These are phyloP conservation scores for Oreochromis mossambicus DNA, from an alignment of 2,797 vertebrate species.

Conservation along the genomic window DNA sequence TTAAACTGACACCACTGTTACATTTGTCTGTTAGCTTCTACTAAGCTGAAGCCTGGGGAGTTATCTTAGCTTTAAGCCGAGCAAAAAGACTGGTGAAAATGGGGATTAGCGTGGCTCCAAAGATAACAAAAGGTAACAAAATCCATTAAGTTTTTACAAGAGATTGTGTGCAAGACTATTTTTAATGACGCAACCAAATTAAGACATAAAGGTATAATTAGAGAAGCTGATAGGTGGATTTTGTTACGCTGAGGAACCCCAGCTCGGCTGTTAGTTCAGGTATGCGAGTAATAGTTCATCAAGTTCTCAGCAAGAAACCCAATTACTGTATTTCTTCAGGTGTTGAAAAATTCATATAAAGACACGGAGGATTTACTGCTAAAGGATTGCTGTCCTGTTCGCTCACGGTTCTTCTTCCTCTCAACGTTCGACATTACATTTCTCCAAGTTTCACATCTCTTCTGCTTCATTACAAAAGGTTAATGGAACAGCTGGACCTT, in stretches of 20 bases:
- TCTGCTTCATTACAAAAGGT: conserved; percentile 59
- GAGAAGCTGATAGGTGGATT: not conserved
- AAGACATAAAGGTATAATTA: not conserved
- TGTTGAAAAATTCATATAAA: not conserved
- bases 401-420: not conserved
- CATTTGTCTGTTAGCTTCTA: not conserved
- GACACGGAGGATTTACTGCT: not conserved
- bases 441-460: conserved; percentile 23
- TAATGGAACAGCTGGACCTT: conserved; percentile 60
- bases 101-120: not conserved
- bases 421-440: conserved; percentile 30
- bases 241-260: not conserved
- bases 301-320: not conserved
- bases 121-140: not conserved
- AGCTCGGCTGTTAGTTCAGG: not conserved
- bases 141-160: not conserved
- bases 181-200: not conserved
- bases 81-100: not conserved
- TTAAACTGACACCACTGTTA: not conserved
- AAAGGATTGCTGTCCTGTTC: not conserved
- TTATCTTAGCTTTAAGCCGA: not conserved
- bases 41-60: not conserved
- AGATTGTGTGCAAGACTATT: not conserved
- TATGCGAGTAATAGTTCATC: not conserved
- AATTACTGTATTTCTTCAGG: not conserved